phyloP scores from a whole-genome alignment of 2,888 invertebrate genomes.

The Meloe dianella region DNA sequence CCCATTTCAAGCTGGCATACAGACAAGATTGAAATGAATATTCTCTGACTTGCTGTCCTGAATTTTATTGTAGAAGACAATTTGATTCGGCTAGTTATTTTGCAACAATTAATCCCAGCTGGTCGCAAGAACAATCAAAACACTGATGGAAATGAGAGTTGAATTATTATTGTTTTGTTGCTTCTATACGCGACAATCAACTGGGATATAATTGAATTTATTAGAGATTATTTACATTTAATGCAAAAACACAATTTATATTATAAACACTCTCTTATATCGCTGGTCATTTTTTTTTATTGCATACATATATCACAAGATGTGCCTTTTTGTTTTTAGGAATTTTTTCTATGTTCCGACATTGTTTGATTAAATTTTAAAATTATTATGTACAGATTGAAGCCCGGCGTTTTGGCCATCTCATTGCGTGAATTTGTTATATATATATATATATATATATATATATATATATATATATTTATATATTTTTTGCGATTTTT shows the following conservation, averaged over 20 bases:
- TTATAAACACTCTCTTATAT: not conserved
- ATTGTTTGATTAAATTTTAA: not conserved
- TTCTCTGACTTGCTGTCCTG: conserved; percentile 25
- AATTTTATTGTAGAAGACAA: not conserved
- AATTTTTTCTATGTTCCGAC: not conserved
- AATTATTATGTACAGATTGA: conserved; percentile 2
- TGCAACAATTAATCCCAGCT: conserved; percentile 4
- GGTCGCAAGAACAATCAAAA: no score
- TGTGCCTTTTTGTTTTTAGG: not conserved
- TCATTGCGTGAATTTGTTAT: not conserved
- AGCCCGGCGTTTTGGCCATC: not conserved
- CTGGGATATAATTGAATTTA: conserved; percentile 4
- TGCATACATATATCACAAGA: conserved; percentile 7
- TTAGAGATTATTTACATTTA: not conserved
- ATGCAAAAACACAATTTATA: not conserved
- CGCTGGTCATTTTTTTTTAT: conserved; percentile 8
- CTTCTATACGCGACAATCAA: not conserved
- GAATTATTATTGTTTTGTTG: no score
- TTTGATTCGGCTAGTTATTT: not conserved
- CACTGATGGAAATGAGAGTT: no score
- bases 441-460: no score
- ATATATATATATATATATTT: no score
- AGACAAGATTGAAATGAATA: conserved; percentile 51
- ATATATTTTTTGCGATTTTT: no score
- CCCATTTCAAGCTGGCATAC: conserved; percentile 47